Evolutionary conservation across 2,888 invertebrate species (phyloP).

Genomic region (Drosophila anomelani): DNA sequence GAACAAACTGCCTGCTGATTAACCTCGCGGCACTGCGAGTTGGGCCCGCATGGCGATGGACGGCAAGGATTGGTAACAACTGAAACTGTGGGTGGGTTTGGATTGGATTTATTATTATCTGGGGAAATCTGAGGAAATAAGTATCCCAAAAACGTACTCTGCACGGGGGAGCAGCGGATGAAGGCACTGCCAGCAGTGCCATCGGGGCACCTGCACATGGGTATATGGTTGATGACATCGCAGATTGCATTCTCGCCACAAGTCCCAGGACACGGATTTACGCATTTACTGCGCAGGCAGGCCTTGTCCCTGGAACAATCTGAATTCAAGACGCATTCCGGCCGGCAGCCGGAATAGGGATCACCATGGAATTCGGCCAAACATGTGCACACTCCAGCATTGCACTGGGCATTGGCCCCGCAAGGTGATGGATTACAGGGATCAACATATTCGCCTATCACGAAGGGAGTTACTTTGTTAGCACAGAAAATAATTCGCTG

Average conservation of each 20-base stretch:
- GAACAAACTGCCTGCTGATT: conserved; percentile 91
- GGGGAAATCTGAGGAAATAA: too few species aligned
- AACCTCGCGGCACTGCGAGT: conserved; percentile 90
- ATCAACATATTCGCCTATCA: conserved; percentile 82
- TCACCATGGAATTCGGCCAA: conserved; percentile 88
- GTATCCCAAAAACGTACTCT: conserved; percentile 50
- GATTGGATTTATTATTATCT: background rate
- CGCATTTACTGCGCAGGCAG: conserved; percentile 90
- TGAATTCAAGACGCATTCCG: conserved; percentile 90
- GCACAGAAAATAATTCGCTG: background rate
- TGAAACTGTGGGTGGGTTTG: conserved; percentile 51
- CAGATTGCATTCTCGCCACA: conserved; percentile 91
- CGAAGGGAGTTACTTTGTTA: conserved; percentile 3
- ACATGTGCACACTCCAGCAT: conserved; percentile 90
- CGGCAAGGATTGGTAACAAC: conserved; percentile 87
- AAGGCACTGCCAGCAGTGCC: conserved; percentile 89
- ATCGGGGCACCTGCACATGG: conserved; percentile 87
- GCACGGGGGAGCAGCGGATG: conserved; percentile 85
- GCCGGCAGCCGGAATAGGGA: conserved; percentile 89
- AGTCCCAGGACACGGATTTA: conserved; percentile 90
- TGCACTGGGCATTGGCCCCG: conserved; percentile 88
- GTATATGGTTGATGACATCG: conserved; percentile 89
- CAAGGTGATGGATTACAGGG: conserved; percentile 90
- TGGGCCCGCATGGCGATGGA: conserved; percentile 91
- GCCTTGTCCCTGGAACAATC: conserved; percentile 89